phyloP scores from a whole-genome alignment of 2,888 invertebrate species.

The Tethea ocularis region DNA sequence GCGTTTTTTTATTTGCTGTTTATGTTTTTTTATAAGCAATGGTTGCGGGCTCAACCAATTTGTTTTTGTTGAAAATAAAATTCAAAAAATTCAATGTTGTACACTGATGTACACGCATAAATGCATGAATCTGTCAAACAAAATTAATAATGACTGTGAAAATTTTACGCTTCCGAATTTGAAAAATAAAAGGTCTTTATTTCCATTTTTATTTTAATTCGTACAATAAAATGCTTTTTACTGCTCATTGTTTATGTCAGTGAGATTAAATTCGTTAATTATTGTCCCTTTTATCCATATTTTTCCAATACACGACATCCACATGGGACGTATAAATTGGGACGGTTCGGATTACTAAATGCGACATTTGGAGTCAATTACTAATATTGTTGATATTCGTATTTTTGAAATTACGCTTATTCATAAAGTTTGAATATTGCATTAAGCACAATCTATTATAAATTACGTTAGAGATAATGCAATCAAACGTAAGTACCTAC shows the following conservation, averaged over 20 bases:
- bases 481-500: too few relatives aligned
- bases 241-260: slow-evolving; percentile 21
- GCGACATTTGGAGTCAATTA: neutral
- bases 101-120: neutral
- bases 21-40: too few relatives aligned
- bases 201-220: slow-evolving; percentile 28
- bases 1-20: too few relatives aligned
- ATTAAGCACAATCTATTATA: neutral
- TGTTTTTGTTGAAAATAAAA: too few relatives aligned
- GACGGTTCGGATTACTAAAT: neutral
- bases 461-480: too few relatives aligned
- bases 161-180: slow-evolving; percentile 17
- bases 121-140: neutral
- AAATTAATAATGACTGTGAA: slow-evolving; percentile 14
- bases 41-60: too few relatives aligned
- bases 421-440: neutral
- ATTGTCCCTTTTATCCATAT: slow-evolving; percentile 9
- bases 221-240: slow-evolving; percentile 25
- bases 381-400: neutral
- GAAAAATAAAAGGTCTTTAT: slow-evolving; percentile 26
- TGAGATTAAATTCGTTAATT: slow-evolving; percentile 28
- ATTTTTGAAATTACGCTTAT: neutral
- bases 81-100: too few relatives aligned
- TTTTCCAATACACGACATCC: neutral
- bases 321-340: neutral